Evolutionary conservation across 2,888 invertebrate species (phyloP).

Genomic region (Andrena hattorfiana): DNA sequence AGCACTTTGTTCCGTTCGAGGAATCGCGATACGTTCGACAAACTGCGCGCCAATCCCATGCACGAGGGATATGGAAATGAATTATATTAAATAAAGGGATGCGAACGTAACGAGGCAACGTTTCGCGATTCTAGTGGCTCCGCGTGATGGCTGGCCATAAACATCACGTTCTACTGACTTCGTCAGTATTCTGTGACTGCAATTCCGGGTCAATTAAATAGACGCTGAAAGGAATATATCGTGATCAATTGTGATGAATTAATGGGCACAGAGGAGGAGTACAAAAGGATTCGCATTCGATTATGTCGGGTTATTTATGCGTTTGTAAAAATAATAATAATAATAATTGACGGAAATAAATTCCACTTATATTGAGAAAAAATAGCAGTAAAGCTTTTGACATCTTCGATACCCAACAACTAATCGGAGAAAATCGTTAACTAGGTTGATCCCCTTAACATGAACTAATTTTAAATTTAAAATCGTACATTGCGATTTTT

Average conservation of each 20-base stretch:
- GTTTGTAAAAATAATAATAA: not conserved
- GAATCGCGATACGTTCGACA: constrained; percentile 23
- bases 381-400: no score
- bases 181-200: constrained; percentile 5
- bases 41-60: constrained; percentile 31
- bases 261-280: constrained; percentile 1
- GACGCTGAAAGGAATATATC: constrained; percentile 9
- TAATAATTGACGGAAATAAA: no score
- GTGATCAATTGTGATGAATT: constrained; percentile 10
- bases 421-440: no score
- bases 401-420: no score
- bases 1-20: constrained; percentile 48
- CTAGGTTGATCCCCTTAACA: no score
- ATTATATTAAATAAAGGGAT: constrained; percentile 10
- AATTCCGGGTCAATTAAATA: constrained; percentile 40
- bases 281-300: not conserved
- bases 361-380: no score
- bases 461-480: no score
- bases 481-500: no score
- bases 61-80: constrained; percentile 36
- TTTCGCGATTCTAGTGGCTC: not conserved
- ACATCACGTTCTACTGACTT: constrained; percentile 18
- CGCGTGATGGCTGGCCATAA: not conserved
- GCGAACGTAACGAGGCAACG: constrained; percentile 20
- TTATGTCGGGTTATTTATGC: not conserved